phyloP scores from a whole-genome alignment of 2,113 vertebrate species.

The Ptilonorhynchus violaceus region DNA sequence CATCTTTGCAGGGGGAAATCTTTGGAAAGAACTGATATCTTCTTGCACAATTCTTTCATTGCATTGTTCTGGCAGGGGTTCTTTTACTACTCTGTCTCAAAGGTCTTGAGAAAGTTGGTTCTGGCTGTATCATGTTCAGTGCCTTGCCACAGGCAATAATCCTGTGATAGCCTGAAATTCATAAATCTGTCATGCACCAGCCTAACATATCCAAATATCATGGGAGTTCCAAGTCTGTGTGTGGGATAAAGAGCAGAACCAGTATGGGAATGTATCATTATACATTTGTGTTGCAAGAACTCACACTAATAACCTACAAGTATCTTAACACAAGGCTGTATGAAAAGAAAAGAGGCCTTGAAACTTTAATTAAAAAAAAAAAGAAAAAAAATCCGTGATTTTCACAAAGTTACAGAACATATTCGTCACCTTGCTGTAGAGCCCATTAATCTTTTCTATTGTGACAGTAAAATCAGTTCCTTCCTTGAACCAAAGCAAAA shows the following conservation, averaged over 20 bases:
- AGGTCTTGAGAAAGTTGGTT: background rate
- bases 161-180: background rate
- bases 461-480: background rate
- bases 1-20: background rate
- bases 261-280: background rate
- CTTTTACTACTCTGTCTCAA: background rate
- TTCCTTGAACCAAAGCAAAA: background rate
- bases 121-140: background rate
- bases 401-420: background rate
- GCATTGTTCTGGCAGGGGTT: background rate
- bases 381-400: background rate
- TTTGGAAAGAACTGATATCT: background rate
- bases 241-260: background rate
- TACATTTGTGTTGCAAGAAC: background rate
- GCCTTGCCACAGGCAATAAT: background rate
- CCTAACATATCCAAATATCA: background rate
- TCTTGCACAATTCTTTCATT: background rate
- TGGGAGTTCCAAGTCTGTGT: background rate
- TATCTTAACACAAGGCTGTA: background rate
- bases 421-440: background rate
- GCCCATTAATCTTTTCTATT: background rate
- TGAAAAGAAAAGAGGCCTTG: background rate
- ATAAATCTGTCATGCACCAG: background rate
- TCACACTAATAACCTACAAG: background rate
- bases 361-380: background rate